Percentiles rank a stretch among this genome's conserved stretches.
Conservation (phyloP, 1,140 invertebrate species). For the Geopemphigus sp. region DNA sequence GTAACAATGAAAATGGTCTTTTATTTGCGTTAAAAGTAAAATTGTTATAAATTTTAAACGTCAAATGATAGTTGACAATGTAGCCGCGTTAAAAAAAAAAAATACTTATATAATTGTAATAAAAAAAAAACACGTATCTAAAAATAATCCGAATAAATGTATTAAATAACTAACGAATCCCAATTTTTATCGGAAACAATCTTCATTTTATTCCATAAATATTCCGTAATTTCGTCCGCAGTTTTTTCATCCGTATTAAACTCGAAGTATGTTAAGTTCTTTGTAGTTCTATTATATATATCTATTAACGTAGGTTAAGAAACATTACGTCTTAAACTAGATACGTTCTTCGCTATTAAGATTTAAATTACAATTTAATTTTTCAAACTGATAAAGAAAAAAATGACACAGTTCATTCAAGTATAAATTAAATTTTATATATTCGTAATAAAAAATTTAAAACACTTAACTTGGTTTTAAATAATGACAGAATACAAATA, state of each 20-base stretch:
- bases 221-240: neutral
- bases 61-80: neutral
- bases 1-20: neutral
- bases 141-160: neutral
- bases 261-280: slow-evolving; percentile 17
- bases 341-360: neutral
- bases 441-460: no score
- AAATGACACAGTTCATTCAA: no score
- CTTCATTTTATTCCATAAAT: slow-evolving; percentile 20
- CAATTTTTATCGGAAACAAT: neutral
- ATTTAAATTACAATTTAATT: no score
- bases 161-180: neutral
- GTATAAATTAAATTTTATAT: no score
- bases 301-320: slow-evolving; percentile 10
- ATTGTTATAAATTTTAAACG: neutral
- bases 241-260: slow-evolving; percentile 10
- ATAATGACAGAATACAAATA: no score
- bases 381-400: no score
- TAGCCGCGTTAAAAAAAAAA: neutral
- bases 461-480: no score
- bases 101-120: neutral
- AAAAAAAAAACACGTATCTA: neutral
- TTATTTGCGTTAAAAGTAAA: neutral
- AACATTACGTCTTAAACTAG: neutral
- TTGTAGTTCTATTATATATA: neutral